Evolutionary conservation across 2,113 vertebrate species (phyloP), one percentile per base, ranked within the genome.

Genomic region (Etia nguti): DNA sequence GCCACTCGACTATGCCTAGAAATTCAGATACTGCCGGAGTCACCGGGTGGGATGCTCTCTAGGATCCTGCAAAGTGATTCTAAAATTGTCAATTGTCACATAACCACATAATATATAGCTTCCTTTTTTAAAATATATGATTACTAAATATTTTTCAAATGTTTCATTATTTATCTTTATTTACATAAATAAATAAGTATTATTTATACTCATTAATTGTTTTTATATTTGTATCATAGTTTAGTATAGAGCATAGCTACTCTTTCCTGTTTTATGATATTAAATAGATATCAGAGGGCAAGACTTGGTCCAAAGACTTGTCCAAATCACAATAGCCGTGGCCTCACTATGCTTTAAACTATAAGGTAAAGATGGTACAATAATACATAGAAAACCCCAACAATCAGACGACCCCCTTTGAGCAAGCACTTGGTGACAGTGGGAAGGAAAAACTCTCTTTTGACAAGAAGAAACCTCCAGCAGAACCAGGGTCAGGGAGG

Each of bases 41-140:
- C 62, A 38, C 36, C 38, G 31, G 62, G 34, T 4, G 3, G 62
- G n/a, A 22, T 22, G 34, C 62, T 68, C 62, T 41, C 62, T 22
- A 68, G 62, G 34, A 68, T 38, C 62, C 20, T 34, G n/a, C 62
- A 38, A 8, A 68, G 18, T 68, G 11, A 68, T 38, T 60, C 34
- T 20, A 60, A 60, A 60, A 57, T 8, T 57, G 60, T 2, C 10
- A 38, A 38, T 13, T 65, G 34, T 20, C 4, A 68, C 62, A 68
- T n/a, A 22, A 68, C 10, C 11, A 12, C 41, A 12, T 12, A 68
- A 68, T 68, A 41, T 68, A 38, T 13, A 60, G 1, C 20, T 68
- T 65, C 2, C 60, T n/a, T 65, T 62, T 10, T 3, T 0, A 1
- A 56, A 56, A n/a, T 2, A 3, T 6, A 60, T 4, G 6, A 41